Base-by-base conservation (phyloP, 2,797 vertebrate species). In the Prunella strophiata region DNA sequence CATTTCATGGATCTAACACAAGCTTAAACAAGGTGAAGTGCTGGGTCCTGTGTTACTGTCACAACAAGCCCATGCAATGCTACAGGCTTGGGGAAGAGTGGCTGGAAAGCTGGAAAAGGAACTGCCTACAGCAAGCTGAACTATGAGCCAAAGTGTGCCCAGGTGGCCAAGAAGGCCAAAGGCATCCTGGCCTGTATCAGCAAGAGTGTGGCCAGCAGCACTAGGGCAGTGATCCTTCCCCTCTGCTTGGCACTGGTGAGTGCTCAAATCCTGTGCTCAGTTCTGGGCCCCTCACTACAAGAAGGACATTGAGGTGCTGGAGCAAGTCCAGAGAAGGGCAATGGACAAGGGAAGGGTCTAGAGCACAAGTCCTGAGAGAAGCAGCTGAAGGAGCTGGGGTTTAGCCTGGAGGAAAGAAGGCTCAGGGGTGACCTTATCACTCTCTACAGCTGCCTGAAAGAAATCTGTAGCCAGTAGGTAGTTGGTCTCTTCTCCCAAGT, bases 221-320 rank as follows among this genome's bases (percentile, higher is more conserved):
- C 0, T 3, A 32, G 57, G 26, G 45, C 4, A 42, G 30, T 0
- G 63, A 32, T 6, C 3, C 3, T 34, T 4, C 5, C 13, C 3
- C 16, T 42, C 10, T 26, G 17, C 26, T 52, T 0, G 0, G 45
- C 26, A 18, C 19, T 52, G 65, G 0, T 14, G 32, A 59, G 23
- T 17, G 4, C 3, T 6, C 10, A 48, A 30, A 42, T 22, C 3
- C 30, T 42, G 11, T 7, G 20, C 8, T 5, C 14, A 13, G 19
- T 22, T n/a, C 12, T 26, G 57, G 11, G 22, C 7, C 3, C 5
- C 10, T 59, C 45, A 21, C 11, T 59, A 0, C 40, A 52, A 36
- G 10, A 36, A 3, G 1, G 19, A 42, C 43, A 30, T 2, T n/a
- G n/a, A 65, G 16, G 21, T 0, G 30, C 26, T 81, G 45, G 9